Percentiles rank a stretch among this genome's conserved stretches.
Evolutionary conservation across 2,888 invertebrate genomes (phyloP).

Genomic region (Siphlonurus alternatus): DNA sequence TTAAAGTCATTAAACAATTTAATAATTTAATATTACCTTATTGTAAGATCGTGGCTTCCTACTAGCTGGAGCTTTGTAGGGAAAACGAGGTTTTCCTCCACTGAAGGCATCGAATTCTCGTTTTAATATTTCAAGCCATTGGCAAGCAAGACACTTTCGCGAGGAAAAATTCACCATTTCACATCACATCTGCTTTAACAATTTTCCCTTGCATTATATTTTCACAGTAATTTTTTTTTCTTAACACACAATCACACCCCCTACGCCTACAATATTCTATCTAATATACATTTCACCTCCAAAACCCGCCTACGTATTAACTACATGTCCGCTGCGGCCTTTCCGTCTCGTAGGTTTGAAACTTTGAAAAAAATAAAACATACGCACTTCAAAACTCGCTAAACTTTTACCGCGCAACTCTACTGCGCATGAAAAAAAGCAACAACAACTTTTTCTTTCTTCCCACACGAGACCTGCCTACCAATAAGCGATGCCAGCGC

Average conservation of each 20-base stretch:
- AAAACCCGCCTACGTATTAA: not conserved
- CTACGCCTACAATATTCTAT: not conserved
- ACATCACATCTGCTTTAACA: not conserved
- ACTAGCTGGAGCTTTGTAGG: conserved; percentile 24
- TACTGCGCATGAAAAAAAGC: not conserved
- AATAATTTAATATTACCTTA: conserved; percentile 21
- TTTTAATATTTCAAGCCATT: not conserved
- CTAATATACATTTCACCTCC: not conserved
- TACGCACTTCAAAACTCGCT: not conserved
- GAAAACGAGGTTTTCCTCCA: conserved; percentile 18
- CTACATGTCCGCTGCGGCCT: not conserved
- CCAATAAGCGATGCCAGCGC: not conserved
- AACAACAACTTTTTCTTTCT: not conserved
- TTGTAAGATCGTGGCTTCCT: conserved; percentile 26
- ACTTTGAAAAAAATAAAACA: not conserved
- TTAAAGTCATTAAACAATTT: no score
- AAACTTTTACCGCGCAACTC: not conserved
- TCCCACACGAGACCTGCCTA: not conserved
- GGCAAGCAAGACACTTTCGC: conserved; percentile 7
- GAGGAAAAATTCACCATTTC: conserved; percentile 15
- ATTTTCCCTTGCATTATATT: not conserved
- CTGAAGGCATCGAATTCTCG: conserved; percentile 4
- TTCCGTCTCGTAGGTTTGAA: not conserved
- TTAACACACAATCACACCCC: not conserved
- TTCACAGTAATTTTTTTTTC: not conserved